Evolutionary conservation across 2,888 invertebrate species (phyloP), one percentile per base, ranked within the genome.

Genomic region (Augochlorella aurata): DNA sequence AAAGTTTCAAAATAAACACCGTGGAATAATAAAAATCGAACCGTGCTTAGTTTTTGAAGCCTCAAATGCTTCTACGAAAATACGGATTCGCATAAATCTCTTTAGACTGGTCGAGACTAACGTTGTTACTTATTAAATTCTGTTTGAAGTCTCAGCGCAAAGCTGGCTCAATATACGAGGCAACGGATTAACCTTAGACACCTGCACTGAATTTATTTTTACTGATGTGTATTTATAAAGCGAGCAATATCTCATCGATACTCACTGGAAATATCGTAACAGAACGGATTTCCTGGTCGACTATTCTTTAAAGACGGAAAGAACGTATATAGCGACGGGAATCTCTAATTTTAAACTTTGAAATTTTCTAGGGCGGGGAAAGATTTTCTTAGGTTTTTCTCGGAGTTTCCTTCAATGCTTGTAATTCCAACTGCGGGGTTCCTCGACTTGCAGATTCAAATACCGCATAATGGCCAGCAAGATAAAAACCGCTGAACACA

Each of bases 131-230:
- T 58, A 7, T 24, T 24, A 58, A 12, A 14, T 58, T 24, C 24
- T 58, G 7, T 14, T 58, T 58, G 58, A 58, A 58, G 24, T 58
- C 24, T 58, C 7, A 14, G 24, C 14, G 7, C 24, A 14, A 7
- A 14, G 21, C 58, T 24, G 14, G 5, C 24, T 24, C 14, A 58
- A 58, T 58, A 58, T 24, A 58, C 24, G 24, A 44, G 9, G 66
- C 38, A 38, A 66, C 66, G 38, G n/a, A 58, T 58, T 58, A 58
- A 58, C 58, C 58, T 58, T 58, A 58, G 58, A 58, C 58, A 24
- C 58, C 58, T 58, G 58, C 58, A 58, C 24, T 14, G 58, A 58
- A 58, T 58, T 58, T 58, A 58, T 58, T 58, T 58, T 24, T 58
- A 58, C 58, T 58, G 24, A 58, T 58, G 24, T 24, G 24, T 58